Evolutionary conservation across 2,888 invertebrate species (phyloP), one percentile per base, ranked within the genome.

Genomic region (Papilio protenor): DNA sequence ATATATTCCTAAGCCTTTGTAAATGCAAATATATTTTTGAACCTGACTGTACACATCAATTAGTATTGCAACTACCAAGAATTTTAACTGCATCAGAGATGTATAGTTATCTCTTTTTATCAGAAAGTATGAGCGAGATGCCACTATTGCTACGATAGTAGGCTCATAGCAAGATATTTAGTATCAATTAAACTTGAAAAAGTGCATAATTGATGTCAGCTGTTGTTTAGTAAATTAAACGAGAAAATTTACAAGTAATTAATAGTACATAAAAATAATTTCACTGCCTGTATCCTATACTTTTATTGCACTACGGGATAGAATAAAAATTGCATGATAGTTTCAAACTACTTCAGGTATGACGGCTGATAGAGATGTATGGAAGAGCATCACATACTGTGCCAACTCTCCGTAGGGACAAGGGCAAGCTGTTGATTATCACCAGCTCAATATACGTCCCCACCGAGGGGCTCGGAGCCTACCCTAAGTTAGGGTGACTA

Each of bases 201-300:
- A 18, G 16, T 52, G 16, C 14, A 18, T 6, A 52, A 52, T 52
- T 18, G 52, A 14, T 49, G 49, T 47, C 12, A 16, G 49, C 52
- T 52, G 18, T 52, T 52, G 52, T 52, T 52, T 16, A 2, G 16
- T 52, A 14, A 52, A 16, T 16, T 14, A 52, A 16, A 52, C 40
- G 0, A 16, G 18, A 52, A 49, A 49, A 49, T 4, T 3, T 1
- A 5, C 52, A 52, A 16, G 1, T 18, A 52, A 52, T 16, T 52
- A 18, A 5, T 5, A 5, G 18, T 6, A 52, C 1, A 18, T 5
- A 52, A 52, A 52, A 52, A 16, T 52, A 52, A 5, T 52, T 40
- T 40, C 57, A 55, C 45, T 40, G 57, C 45, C 47, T 57, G n/a
- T 70, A 75, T 23, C 69, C 45, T 55, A 23, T 33, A 55, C n/a